Evolutionary conservation across 2,113 vertebrate genomes (phyloP).

Genomic region (Chroicocephalus ridibundus): DNA sequence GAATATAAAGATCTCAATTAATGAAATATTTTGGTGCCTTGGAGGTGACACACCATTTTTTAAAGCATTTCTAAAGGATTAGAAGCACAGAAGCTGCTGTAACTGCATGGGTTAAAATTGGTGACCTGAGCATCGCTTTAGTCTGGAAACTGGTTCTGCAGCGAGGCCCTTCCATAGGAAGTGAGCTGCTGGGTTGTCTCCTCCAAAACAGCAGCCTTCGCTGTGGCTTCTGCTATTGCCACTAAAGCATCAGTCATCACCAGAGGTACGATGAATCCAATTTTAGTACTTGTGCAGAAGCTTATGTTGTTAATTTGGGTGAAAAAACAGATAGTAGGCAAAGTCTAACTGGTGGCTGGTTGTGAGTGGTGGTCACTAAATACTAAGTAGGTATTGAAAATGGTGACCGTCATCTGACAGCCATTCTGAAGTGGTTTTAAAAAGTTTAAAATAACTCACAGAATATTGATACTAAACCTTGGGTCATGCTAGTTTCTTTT

Average conservation of each 20-base stretch:
- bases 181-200: neutral
- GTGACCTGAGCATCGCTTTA: neutral
- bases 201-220: neutral
- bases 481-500: neutral
- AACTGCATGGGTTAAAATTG: neutral
- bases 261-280: neutral
- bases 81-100: neutral
- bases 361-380: neutral
- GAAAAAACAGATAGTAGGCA: neutral
- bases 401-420: neutral
- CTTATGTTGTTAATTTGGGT: neutral
- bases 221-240: neutral
- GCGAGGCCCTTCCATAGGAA: accelerated
- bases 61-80: neutral
- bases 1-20: neutral
- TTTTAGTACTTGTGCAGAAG: neutral
- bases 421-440: neutral
- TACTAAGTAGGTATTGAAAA: neutral
- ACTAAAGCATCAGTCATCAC: accelerated
- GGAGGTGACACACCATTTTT: neutral
- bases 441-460: neutral
- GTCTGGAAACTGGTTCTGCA: neutral
- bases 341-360: neutral
- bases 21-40: neutral
- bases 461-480: neutral